phyloP scores from a whole-genome alignment of 2,113 vertebrate species.

The Xenus cinereus region DNA sequence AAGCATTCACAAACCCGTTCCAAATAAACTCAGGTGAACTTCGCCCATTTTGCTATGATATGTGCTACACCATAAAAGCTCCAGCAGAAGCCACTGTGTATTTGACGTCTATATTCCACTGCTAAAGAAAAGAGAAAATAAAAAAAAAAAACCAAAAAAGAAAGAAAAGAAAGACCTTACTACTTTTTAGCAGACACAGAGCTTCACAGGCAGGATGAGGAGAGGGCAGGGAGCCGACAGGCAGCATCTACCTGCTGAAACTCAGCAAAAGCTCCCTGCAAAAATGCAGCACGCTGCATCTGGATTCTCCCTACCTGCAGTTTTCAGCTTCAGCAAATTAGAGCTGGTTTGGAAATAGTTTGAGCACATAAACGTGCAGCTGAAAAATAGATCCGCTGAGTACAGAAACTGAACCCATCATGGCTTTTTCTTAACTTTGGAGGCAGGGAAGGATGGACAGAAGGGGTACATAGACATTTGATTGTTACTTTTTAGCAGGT shows the following conservation, averaged over 20 bases:
- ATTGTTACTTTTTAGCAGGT: neutral
- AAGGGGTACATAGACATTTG: neutral
- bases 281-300: rapidly evolving
- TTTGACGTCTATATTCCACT: neutral
- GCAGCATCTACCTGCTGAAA: neutral
- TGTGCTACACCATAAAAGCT: neutral
- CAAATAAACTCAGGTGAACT: neutral
- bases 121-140: neutral
- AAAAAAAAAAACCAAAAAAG: neutral
- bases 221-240: neutral
- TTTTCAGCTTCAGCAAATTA: neutral
- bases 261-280: neutral
- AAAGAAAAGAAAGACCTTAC: neutral
- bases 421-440: neutral
- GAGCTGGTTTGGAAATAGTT: neutral
- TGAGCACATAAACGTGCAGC: neutral
- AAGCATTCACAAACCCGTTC: neutral
- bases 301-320: neutral
- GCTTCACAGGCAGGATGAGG: neutral
- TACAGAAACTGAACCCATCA: neutral
- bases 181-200: neutral
- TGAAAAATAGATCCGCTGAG: neutral
- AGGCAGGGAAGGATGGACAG: neutral
- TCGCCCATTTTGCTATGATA: neutral
- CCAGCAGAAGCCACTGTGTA: neutral